phyloP scores from a whole-genome alignment of 2,888 invertebrate species.

The Heliothis peltigera region DNA sequence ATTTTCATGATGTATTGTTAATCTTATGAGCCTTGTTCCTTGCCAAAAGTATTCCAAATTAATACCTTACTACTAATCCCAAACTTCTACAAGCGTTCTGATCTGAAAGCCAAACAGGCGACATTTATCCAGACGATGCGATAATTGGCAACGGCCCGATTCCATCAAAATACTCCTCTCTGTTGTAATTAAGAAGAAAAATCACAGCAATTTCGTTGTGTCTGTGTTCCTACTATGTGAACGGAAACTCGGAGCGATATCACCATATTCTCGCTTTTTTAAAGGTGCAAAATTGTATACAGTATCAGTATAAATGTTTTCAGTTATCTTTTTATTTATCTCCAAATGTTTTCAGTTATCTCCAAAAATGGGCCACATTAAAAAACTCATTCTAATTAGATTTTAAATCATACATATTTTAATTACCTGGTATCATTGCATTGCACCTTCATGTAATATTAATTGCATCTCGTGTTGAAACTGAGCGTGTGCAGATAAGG shows the following conservation, averaged over 20 bases:
- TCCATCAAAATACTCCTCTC: slow-evolving; percentile 74
- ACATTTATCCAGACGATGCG: slow-evolving; percentile 61
- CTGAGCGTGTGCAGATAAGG: slow-evolving; percentile 16
- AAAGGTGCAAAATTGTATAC: too few species aligned
- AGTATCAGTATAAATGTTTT: too few species aligned
- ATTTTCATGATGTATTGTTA: neutral
- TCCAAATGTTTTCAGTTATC: too few species aligned
- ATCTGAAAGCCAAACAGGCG: slow-evolving; percentile 55
- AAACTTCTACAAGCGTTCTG: slow-evolving; percentile 17
- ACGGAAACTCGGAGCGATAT: slow-evolving; percentile 30
- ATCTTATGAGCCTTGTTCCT: neutral
- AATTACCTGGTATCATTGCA: slow-evolving; percentile 5
- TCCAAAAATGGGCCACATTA: too few species aligned
- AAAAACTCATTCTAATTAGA: slow-evolving; percentile 4
- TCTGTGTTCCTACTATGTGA: slow-evolving; percentile 31
- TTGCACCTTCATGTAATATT: slow-evolving; percentile 25
- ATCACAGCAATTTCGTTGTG: slow-evolving; percentile 67
- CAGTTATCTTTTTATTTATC: too few species aligned
- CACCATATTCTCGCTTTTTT: neutral
- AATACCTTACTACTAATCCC: neutral
- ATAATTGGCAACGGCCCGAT: slow-evolving; percentile 72
- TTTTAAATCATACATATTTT: neutral
- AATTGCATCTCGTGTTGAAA: slow-evolving; percentile 30
- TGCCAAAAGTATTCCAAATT: neutral
- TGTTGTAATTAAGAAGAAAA: slow-evolving; percentile 75